phyloP scores from a whole-genome alignment of 2,113 vertebrate genomes.

The Colinus virginianus region DNA sequence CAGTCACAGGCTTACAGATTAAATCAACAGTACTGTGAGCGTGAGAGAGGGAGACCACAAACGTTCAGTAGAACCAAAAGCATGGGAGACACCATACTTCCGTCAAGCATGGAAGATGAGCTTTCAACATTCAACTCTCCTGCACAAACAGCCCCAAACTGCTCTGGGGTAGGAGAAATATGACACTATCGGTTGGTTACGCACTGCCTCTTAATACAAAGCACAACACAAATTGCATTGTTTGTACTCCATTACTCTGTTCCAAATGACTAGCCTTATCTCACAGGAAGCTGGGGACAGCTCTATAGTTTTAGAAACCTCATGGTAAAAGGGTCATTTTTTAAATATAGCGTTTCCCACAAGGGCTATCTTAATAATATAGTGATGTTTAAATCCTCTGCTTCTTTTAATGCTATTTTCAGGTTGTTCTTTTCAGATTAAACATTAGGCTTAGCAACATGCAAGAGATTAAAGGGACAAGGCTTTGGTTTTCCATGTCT shows the following conservation, averaged over 20 bases:
- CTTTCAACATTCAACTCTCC: background rate
- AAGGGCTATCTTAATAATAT: constrained; percentile 74
- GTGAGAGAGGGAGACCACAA: background rate
- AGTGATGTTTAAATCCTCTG: constrained; percentile 78
- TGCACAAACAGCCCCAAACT: background rate
- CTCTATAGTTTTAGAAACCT: constrained; percentile 60
- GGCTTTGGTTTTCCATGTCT: constrained; percentile 63
- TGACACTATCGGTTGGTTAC: background rate
- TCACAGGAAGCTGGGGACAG: constrained; percentile 35
- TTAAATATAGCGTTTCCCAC: constrained; percentile 75
- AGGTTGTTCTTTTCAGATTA: constrained; percentile 74
- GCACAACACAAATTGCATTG: background rate
- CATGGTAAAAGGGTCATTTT: constrained; percentile 52
- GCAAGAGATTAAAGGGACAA: constrained; percentile 77
- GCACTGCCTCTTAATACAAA: constrained; percentile 49
- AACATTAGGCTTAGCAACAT: constrained; percentile 75
- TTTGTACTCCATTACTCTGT: constrained; percentile 40
- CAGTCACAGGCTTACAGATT: background rate
- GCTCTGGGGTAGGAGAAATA: background rate
- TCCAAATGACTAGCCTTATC: constrained; percentile 77
- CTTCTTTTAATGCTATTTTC: constrained; percentile 83
- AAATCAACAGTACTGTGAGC: background rate
- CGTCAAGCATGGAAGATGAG: background rate
- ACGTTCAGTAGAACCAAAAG: background rate
- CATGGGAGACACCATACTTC: background rate